Evolutionary conservation across 2,797 vertebrate genomes (phyloP).

Genomic region (Galagoides demidoff): DNA sequence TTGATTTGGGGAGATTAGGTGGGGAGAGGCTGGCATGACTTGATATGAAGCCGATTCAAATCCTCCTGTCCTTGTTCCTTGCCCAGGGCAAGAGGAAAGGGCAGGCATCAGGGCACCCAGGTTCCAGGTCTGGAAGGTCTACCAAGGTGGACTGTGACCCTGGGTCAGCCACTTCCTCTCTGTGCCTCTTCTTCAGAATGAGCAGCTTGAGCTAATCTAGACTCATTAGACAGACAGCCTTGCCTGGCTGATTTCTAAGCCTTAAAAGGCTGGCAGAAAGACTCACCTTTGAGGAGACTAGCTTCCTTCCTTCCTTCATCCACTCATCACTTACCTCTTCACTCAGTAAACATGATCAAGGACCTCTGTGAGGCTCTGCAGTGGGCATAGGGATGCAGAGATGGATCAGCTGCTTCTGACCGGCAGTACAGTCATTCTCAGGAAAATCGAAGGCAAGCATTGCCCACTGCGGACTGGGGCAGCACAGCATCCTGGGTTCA

Average conservation of each 20-base stretch:
- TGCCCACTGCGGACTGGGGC: background rate
- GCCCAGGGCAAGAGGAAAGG: conserved; percentile 48
- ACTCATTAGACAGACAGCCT: background rate
- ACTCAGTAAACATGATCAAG: background rate
- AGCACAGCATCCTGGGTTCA: background rate
- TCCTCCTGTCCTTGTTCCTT: conserved; percentile 54
- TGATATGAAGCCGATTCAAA: conserved; percentile 62
- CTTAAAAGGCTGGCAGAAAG: background rate
- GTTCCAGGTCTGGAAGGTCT: background rate
- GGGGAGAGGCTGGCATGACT: conserved; percentile 49
- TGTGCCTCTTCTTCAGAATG: background rate
- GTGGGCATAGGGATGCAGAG: background rate
- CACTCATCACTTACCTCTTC: background rate
- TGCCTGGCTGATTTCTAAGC: background rate
- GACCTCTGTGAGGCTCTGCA: background rate
- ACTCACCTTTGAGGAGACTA: background rate
- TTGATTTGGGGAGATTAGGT: conserved; percentile 85
- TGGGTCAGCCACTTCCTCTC: background rate
- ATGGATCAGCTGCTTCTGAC: background rate
- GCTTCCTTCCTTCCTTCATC: background rate
- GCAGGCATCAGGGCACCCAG: background rate
- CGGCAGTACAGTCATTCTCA: background rate
- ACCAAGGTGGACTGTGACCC: background rate
- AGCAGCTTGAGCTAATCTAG: background rate
- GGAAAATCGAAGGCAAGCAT: conserved; percentile 3